Conservation (phyloP, 2,888 invertebrate species). For the Sphecodes monilicornis region DNA sequence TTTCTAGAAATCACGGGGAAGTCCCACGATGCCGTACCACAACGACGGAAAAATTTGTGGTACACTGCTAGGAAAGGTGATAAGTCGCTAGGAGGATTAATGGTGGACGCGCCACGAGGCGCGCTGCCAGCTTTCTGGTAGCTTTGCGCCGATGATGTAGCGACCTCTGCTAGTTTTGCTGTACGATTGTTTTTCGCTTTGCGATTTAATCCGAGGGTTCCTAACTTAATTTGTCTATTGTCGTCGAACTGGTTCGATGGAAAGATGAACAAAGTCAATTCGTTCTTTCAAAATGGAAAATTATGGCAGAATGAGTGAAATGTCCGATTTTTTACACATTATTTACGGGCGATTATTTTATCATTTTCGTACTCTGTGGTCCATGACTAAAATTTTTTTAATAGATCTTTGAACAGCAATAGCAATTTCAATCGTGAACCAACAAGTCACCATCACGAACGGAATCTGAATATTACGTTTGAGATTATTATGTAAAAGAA, state of each 20-base stretch:
- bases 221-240: background rate
- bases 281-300: no score
- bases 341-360: no score
- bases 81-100: constrained; percentile 1
- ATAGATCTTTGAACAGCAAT: no score
- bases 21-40: constrained; percentile 48
- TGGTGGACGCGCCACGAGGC: background rate
- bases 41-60: background rate
- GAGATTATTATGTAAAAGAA: no score
- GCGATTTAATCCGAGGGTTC: background rate
- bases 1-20: constrained; percentile 43
- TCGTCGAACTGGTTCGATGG: background rate
- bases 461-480: no score
- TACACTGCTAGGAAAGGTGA: background rate
- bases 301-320: no score
- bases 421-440: no score
- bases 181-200: background rate
- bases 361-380: no score
- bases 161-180: background rate
- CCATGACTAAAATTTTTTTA: no score
- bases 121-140: background rate
- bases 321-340: no score
- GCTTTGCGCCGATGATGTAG: background rate
- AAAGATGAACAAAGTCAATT: no score
- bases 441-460: no score